Percentiles rank a stretch among this genome's conserved stretches.
phyloP scores from a whole-genome alignment of 2,113 vertebrate species.

The Psammodynastes pulverulentus region DNA sequence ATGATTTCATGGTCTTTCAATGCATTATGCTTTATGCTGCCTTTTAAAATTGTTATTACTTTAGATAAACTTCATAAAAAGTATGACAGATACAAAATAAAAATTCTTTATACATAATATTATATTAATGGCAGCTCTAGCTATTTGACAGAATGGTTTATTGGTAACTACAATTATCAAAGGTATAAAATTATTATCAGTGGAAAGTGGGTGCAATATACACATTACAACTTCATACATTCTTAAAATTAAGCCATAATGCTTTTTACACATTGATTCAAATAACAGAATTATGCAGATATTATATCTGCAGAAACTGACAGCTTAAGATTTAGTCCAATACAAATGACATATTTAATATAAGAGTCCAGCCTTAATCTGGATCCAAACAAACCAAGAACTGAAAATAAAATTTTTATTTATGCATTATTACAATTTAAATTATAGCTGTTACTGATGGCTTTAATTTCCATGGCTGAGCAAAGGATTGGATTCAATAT shows the following conservation, averaged over 20 bases:
- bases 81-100: not conserved
- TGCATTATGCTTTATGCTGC: not conserved
- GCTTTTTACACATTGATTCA: not conserved
- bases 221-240: not conserved
- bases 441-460: not conserved
- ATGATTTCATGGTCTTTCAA: not conserved
- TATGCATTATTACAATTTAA: not conserved
- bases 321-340: not conserved
- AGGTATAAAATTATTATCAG: not conserved
- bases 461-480: not conserved
- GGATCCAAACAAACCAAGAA: not conserved
- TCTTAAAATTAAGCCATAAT: not conserved
- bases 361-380: not conserved
- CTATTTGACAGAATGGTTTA: not conserved
- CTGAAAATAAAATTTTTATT: not conserved
- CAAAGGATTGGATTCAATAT: not conserved
- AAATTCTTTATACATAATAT: not conserved
- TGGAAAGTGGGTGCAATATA: not conserved
- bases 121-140: not conserved
- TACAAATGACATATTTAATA: not conserved
- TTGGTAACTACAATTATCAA: not conserved
- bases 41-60: not conserved
- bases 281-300: not conserved
- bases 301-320: not conserved
- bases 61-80: not conserved